Conservation (phyloP, 2,888 invertebrate species). For the Rotaria macrura region DNA sequence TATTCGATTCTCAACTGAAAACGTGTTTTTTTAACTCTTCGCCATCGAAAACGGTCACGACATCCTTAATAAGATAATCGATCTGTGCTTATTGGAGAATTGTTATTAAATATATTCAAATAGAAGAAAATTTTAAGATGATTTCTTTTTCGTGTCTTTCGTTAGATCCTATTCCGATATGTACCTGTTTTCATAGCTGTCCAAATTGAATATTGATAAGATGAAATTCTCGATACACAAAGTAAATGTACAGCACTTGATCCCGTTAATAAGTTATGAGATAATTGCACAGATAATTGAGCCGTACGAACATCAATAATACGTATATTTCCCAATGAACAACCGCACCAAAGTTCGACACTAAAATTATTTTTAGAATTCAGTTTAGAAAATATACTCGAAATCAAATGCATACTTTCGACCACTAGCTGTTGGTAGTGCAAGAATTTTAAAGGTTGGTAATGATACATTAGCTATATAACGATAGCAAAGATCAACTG, state of each 20-base stretch:
- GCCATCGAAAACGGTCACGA: too few relatives aligned
- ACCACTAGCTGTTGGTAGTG: slow-evolving; percentile 11
- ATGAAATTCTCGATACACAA: not conserved
- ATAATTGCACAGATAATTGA: slow-evolving; percentile 11
- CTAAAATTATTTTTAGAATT: not conserved
- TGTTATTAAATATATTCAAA: too few relatives aligned
- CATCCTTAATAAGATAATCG: too few relatives aligned
- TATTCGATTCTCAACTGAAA: too few relatives aligned
- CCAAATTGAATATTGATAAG: not conserved
- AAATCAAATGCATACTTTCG: not conserved
- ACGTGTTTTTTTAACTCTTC: too few relatives aligned
- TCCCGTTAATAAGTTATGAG: not conserved
- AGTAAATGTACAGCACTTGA: slow-evolving; percentile 12
- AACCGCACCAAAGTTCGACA: not conserved
- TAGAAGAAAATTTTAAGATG: too few relatives aligned
- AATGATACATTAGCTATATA: not conserved
- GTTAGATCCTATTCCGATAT: too few relatives aligned
- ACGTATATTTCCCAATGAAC: slow-evolving; percentile 19
- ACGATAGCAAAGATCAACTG: not conserved
- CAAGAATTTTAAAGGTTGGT: not conserved
- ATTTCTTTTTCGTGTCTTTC: too few relatives aligned
- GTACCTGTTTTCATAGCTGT: slow-evolving; percentile 17
- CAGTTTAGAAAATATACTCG: not conserved
- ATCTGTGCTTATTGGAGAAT: too few relatives aligned
- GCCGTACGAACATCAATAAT: slow-evolving; percentile 17